phyloP scores from a whole-genome alignment of 2,113 vertebrate genomes.

The Microtus richardsoni region DNA sequence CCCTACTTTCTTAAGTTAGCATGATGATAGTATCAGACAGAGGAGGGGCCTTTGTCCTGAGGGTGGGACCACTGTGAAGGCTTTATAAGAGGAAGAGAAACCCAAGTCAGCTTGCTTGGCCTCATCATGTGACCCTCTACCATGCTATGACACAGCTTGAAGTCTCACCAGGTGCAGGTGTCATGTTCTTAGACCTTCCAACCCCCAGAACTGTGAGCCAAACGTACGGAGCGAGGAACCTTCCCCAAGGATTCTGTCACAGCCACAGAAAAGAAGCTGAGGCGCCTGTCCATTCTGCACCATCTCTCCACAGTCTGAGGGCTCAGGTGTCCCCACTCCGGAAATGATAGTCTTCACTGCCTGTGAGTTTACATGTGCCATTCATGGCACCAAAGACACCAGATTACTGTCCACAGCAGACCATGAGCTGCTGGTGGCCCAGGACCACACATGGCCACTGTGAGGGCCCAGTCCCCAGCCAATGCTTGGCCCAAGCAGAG shows the following conservation, averaged over 20 bases:
- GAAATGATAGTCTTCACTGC: neutral
- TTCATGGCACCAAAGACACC: neutral
- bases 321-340: neutral
- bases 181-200: neutral
- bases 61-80: neutral
- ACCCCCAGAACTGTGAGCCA: neutral
- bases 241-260: neutral
- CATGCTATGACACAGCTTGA: too few relatives aligned
- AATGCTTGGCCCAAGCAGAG: neutral
- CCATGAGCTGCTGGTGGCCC: neutral
- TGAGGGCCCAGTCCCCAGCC: neutral
- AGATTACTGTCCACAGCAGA: neutral
- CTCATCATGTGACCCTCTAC: neutral
- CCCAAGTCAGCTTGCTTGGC: neutral
- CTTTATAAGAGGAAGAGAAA: neutral
- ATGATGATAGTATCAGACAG: neutral
- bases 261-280: neutral
- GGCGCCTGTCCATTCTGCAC: neutral
- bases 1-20: neutral
- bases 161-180: accelerated
- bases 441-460: neutral
- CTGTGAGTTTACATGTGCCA: neutral
- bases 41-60: neutral
- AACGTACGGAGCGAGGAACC: neutral
- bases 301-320: neutral